Conservation (phyloP, 2,797 vertebrate genomes). For the Strix occidentalis region DNA sequence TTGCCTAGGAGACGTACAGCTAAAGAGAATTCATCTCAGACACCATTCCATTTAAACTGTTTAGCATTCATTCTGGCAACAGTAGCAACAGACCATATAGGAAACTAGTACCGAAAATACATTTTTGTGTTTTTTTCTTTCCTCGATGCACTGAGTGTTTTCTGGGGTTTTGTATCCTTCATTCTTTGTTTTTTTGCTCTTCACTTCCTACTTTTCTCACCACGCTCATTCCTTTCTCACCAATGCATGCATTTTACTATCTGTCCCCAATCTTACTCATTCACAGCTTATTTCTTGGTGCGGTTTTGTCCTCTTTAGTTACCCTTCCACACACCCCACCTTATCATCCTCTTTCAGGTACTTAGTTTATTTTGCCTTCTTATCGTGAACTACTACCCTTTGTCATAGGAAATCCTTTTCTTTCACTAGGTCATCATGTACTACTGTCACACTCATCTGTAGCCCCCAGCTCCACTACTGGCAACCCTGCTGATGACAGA, state of each 20-base stretch:
- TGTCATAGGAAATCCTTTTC: conserved; percentile 32
- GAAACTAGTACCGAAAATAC: not conserved
- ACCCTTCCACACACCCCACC: not conserved
- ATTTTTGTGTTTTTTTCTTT: not conserved
- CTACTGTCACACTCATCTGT: conserved; percentile 44
- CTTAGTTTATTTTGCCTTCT: not conserved
- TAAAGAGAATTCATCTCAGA: conserved; percentile 24
- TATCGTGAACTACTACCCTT: not conserved
- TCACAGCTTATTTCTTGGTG: not conserved
- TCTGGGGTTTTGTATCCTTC: not conserved
- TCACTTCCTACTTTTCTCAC: not conserved
- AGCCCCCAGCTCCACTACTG: conserved; percentile 43
- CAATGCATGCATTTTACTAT: not conserved
- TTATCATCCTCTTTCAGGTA: not conserved
- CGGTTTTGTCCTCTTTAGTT: not conserved
- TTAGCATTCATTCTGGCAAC: conserved; percentile 17
- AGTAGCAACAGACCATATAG: not conserved
- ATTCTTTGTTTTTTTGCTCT: not conserved
- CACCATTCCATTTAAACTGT: not conserved
- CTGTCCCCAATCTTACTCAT: not conserved
- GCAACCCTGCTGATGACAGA: conserved; percentile 61
- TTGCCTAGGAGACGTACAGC: not conserved
- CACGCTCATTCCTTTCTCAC: not conserved
- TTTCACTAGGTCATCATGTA: conserved; percentile 53
- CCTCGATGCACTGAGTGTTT: not conserved